A percentile compares a stretch with the other conserved stretches of the same genome.
These are phyloP conservation scores for Ptychobarbus kaznakovi DNA, from an alignment of 2,797 vertebrate species.

Conservation along the genomic window DNA sequence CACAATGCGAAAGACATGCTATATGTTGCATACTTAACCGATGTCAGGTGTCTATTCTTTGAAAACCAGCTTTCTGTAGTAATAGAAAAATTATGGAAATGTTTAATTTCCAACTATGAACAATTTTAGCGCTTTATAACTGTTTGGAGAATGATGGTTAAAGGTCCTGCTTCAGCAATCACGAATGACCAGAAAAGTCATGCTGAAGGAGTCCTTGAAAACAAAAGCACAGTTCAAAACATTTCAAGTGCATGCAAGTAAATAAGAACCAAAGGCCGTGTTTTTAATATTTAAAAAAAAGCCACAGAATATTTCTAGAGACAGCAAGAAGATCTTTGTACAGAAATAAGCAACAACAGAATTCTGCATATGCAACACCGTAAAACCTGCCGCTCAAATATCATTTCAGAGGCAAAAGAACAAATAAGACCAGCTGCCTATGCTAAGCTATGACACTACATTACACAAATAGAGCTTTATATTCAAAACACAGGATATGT, in stretches of 20 bases:
- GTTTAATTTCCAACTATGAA: not conserved
- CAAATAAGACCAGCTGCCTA: constrained; percentile 81
- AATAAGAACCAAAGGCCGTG: not conserved
- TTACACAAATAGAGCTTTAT: constrained; percentile 87
- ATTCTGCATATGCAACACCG: constrained; percentile 76
- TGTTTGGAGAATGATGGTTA: not conserved
- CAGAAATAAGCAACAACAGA: constrained; percentile 84
- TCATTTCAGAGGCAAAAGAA: constrained; percentile 75
- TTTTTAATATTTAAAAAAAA: constrained; percentile 72
- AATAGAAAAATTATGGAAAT: too few relatives aligned
- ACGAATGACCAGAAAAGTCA: not conserved
- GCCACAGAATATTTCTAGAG: constrained; percentile 83
- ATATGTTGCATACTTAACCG: not conserved
- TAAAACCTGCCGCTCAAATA: constrained; percentile 75
- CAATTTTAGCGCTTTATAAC: not conserved
- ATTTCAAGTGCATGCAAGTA: not conserved
- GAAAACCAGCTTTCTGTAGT: not conserved
- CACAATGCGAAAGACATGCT: not conserved
- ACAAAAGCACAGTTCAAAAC: not conserved
- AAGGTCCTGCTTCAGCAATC: not conserved
- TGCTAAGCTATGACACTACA: constrained; percentile 85
- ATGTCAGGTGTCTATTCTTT: not conserved
- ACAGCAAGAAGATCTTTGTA: constrained; percentile 85
- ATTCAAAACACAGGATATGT: constrained; percentile 91
- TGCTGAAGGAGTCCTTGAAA: not conserved